These are phyloP conservation scores for Trichogramma pretiosum DNA, from an alignment of 1,140 invertebrate genomes.

Conservation along the genomic window DNA sequence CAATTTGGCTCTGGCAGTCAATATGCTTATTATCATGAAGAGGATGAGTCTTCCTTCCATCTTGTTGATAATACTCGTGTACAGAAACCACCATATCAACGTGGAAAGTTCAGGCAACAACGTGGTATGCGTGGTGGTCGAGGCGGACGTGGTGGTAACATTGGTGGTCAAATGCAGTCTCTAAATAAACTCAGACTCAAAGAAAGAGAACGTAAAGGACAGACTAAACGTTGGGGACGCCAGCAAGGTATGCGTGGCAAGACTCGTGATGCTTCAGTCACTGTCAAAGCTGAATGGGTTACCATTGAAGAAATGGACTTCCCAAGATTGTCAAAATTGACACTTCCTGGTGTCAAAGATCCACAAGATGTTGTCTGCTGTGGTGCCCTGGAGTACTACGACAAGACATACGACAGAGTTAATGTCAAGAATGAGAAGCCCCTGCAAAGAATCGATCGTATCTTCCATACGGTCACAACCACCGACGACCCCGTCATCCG, in stretches of 20 bases:
- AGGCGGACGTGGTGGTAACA: conserved; percentile 59
- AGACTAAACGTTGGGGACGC: conserved; percentile 74
- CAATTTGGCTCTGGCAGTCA: conserved; percentile 91
- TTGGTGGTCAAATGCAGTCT: conserved; percentile 65
- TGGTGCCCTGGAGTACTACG: conserved; percentile 94
- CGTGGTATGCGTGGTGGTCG: conserved; percentile 68
- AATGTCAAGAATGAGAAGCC: conserved; percentile 93
- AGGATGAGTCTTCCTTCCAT: conserved; percentile 98
- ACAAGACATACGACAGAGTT: conserved; percentile 92
- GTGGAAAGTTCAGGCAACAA: conserved; percentile 73
- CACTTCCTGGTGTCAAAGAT: conserved; percentile 79
- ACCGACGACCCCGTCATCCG: conserved; percentile 97
- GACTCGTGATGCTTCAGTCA: conserved; percentile 95
- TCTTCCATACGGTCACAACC: conserved; percentile 97
- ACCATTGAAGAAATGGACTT: conserved; percentile 99
- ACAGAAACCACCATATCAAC: conserved; percentile 83
- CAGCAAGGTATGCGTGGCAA: conserved; percentile 74
- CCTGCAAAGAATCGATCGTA: conserved; percentile 87
- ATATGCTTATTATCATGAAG: conserved; percentile 96
- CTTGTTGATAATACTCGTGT: conserved; percentile 89
- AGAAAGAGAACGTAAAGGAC: conserved; percentile 56
- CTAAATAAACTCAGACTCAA: conserved; percentile 51
- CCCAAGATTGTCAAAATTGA: conserved; percentile 84
- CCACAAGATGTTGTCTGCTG: conserved; percentile 72
- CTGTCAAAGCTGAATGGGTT: conserved; percentile 91